Evolutionary conservation across 2,113 vertebrate genomes (phyloP), one percentile per base, ranked within the genome.

Genomic region (Neodon shergylaensis): DNA sequence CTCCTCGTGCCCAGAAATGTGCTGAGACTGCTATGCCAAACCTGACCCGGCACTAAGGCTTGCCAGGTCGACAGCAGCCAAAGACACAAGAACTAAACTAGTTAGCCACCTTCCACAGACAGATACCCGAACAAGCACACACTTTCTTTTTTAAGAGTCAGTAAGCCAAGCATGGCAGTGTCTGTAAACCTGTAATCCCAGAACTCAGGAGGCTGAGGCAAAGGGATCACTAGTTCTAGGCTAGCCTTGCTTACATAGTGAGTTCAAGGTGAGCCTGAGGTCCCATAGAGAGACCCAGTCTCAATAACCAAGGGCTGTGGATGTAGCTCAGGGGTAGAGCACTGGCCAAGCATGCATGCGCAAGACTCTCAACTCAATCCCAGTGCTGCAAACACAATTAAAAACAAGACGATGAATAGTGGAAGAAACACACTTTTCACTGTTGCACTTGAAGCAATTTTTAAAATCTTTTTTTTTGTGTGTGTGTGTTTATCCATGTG

Each of bases 141-240:
- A 78, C 84, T 61, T 90, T 93, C 21, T 88, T 44, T 19, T 85
- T 93, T 28, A 4, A 90, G 94, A 82, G 28, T 86, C 49, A 77
- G 54, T 58, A 52, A 78, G 74, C 24, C 16, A 73, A 21, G n/a
- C 9, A 33, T 42, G n/a, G 52, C 11, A 28, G 52, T 74, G 42
- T 74, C 17, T 3, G 2, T 31, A 28, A 17, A 39, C 68, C 47
- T 33, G 9, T 74, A 61, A 42, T 42, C 26, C 70, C n/a, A 33
- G 47, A 36, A 28, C 24, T 39, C 31, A 14, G 70, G n/a, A 88
- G 68, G 49, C n/a, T 84, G 58, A 83, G 52, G 54, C 36, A 83
- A 13, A 22, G 58, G 24, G 81, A 42, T 63, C n/a, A 42, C 3
- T 7, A 63, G n/a, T 42, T 84, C 24, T 31, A 42, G n/a, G 72